Conservation (phyloP, 1,140 invertebrate species). For the Piezodorus guildinii region DNA sequence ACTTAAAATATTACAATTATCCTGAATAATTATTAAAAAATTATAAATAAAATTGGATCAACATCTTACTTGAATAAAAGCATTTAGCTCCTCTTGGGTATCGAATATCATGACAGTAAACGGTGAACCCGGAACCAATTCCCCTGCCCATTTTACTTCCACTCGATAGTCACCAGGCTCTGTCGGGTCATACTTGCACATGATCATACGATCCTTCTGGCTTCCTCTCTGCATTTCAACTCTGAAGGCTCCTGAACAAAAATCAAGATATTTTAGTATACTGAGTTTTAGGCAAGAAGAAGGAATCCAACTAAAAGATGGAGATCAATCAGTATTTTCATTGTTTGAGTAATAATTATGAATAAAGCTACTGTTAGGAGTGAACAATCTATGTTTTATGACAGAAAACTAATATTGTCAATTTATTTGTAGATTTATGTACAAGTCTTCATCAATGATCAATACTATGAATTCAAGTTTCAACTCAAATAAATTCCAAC, state of each 20-base stretch:
- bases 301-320: neutral
- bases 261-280: too few species aligned
- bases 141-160: constrained; percentile 96
- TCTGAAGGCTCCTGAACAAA: constrained; percentile 69
- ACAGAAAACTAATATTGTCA: too few species aligned
- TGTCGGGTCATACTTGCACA: constrained; percentile 95
- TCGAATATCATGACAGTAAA: constrained; percentile 99
- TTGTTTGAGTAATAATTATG: neutral
- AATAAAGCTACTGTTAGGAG: too few species aligned
- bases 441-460: too few species aligned
- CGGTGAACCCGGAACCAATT: constrained; percentile 92
- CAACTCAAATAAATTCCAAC: too few species aligned
- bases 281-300: too few species aligned
- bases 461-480: too few species aligned
- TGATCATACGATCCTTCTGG: constrained; percentile 93
- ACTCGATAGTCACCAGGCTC: constrained; percentile 97
- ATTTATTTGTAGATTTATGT: too few species aligned
- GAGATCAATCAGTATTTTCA: neutral
- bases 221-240: constrained; percentile 99
- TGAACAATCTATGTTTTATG: too few species aligned
- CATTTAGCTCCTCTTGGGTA: constrained; percentile 84
- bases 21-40: neutral
- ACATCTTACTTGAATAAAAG: constrained; percentile 37
- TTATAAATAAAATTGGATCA: neutral
- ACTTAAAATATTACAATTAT: too few species aligned